These are phyloP conservation scores for Blastobasis adustella DNA, from an alignment of 2,888 invertebrate species.

Conservation along the genomic window DNA sequence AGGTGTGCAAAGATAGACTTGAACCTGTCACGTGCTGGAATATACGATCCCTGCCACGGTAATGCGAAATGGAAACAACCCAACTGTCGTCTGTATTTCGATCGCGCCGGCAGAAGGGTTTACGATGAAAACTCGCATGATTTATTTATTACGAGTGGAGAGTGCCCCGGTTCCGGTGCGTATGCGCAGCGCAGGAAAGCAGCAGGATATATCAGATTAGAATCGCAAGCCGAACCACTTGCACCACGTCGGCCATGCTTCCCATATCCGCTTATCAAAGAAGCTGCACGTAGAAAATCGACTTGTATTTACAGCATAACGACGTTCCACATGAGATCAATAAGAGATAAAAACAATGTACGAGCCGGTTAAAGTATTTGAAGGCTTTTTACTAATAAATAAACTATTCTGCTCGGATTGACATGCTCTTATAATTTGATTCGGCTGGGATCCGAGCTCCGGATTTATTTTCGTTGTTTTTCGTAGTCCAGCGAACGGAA, in stretches of 20 bases:
- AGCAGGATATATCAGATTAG: constrained; percentile 61
- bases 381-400: neutral
- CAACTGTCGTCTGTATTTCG: neutral
- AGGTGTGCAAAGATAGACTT: no score
- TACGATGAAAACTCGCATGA: constrained; percentile 20
- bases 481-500: constrained; percentile 57
- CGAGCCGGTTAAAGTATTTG: neutral
- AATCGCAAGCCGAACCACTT: constrained; percentile 51
- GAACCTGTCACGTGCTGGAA: no score
- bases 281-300: constrained; percentile 6
- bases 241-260: constrained; percentile 48
- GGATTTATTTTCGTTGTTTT: constrained; percentile 60
- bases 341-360: neutral
- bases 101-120: constrained; percentile 1
- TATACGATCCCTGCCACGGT: no score
- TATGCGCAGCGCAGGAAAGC: constrained; percentile 45
- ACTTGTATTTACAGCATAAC: constrained; percentile 4
- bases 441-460: constrained; percentile 21
- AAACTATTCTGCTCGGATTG: constrained; percentile 12
- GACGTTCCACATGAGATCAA: neutral
- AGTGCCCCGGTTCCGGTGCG: constrained; percentile 42
- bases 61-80: neutral
- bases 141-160: constrained; percentile 47
- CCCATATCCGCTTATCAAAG: constrained; percentile 47
- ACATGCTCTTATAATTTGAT: constrained; percentile 9